Base-by-base conservation (phyloP, 2,888 invertebrate species). In the Zhuqinia jingwanae region DNA sequence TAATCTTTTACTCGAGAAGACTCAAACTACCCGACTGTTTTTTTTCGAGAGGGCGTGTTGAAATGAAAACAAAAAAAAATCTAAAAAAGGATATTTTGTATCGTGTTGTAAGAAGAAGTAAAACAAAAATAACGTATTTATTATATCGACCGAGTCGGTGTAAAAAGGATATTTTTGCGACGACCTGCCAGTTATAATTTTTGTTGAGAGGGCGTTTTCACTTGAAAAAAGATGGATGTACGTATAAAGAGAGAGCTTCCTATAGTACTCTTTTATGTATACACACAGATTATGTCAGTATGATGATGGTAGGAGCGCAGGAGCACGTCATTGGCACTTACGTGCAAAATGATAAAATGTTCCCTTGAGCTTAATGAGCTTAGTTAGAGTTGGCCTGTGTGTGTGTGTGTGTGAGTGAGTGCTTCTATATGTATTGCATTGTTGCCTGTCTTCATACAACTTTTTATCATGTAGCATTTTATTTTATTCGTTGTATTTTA, bases 301-400 rank as follows among this genome's bases (percentile, higher is more conserved):
- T n/a, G 15, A 63, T 63, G 30, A 63, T 63, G 63, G n/a, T 30
- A 15, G 47, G 20, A 47, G 22, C 22, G 45, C 68, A 50, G 50
- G 50, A 73, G 73, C 27, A 73, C 53, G 73, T 73, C 73, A 73
- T 73, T 73, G 73, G 73, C 73, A 73, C 73, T 73, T 50, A 73
- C 73, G 50, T 73, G 73, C 73, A 50, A 73, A 73, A 73, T 73
- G 73, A 73, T 73, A 84, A 70, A 78, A 76, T 77, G 84, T 84
- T 78, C 78, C 84, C 84, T 84, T 84, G 84, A 84, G 84, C 84
- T 78, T 84, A 84, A 84, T 84, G 63, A 78, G 84, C 84, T 53
- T 56, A 73, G 73, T 53, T 53, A 53, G 73, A 27, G n/a, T 50
- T 73, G 73, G 70, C 25, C 27, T 47, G 36, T 36, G 68, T 17